Conservation (phyloP, 2,888 invertebrate genomes). For the Ptychoptera contaminata region DNA sequence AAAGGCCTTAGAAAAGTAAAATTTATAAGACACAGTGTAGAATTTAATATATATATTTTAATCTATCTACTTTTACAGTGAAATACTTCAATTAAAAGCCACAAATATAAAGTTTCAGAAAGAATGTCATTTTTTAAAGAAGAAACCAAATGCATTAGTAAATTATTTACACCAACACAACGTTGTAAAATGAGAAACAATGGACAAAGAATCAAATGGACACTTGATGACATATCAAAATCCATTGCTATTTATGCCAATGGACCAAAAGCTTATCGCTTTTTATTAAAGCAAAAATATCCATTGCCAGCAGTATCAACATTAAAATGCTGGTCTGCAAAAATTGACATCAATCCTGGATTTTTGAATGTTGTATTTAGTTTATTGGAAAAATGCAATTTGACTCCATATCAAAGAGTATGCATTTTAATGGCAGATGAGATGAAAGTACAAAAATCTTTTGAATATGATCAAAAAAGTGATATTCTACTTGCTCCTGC, state of each 20-base stretch:
- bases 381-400: neutral
- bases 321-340: neutral
- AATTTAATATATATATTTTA: too few relatives aligned
- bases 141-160: slow-evolving; percentile 1
- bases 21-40: too few relatives aligned
- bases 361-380: neutral
- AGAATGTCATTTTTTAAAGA: neutral
- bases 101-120: neutral
- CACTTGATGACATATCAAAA: slow-evolving; percentile 1
- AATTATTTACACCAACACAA: slow-evolving; percentile 2
- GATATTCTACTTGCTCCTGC: slow-evolving; percentile 1
- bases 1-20: too few relatives aligned
- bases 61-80: neutral
- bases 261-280: neutral
- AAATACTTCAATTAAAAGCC: neutral
- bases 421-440: slow-evolving; percentile 4
- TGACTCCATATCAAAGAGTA: too few relatives aligned
- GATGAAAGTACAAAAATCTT: too few relatives aligned
- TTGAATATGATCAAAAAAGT: slow-evolving; percentile 2
- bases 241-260: slow-evolving; percentile 2
- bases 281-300: slow-evolving; percentile 3
- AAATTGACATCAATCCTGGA: neutral
- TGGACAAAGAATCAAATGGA: slow-evolving; percentile 1
- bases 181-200: neutral
- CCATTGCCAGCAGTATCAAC: slow-evolving; percentile 1